phyloP scores from a whole-genome alignment of 2,113 vertebrate genomes.

The Euleptes europaea region DNA sequence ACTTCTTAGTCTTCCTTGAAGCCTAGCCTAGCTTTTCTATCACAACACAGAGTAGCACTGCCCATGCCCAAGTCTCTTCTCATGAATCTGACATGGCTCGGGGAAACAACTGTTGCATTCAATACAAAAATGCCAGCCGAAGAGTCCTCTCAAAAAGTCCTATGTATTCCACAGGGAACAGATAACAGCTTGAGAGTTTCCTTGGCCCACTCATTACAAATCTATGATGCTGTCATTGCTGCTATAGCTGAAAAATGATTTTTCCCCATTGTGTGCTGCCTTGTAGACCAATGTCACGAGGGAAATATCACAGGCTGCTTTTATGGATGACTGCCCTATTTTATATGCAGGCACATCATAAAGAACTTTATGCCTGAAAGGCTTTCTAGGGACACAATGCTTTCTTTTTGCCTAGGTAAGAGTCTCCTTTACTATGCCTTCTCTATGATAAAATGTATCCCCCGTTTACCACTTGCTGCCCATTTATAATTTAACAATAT shows the following conservation, averaged over 20 bases:
- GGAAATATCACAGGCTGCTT: slow-evolving; percentile 64
- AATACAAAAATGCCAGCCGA: slow-evolving; percentile 67
- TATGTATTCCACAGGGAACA: slow-evolving; percentile 55
- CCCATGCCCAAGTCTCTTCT: slow-evolving; percentile 32
- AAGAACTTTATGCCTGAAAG: slow-evolving; percentile 57
- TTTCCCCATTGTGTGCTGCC: slow-evolving; percentile 41
- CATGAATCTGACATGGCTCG: slow-evolving; percentile 47
- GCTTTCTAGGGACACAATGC: slow-evolving; percentile 36
- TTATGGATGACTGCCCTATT: slow-evolving; percentile 65
- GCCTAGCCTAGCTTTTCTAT: slow-evolving; percentile 44
- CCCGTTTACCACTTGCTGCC: slow-evolving; percentile 51
- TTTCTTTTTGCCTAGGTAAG: slow-evolving; percentile 35
- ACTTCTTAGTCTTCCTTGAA: slow-evolving; percentile 38
- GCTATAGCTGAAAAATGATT: slow-evolving; percentile 35
- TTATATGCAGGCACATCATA: slow-evolving; percentile 65
- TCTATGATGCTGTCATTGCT: slow-evolving; percentile 59
- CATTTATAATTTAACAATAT: slow-evolving; percentile 65
- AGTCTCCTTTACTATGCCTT: slow-evolving; percentile 53
- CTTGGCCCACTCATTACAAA: slow-evolving; percentile 48
- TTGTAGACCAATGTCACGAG: slow-evolving; percentile 62
- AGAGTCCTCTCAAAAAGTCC: slow-evolving; percentile 55
- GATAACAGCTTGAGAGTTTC: slow-evolving; percentile 52
- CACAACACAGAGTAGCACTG: slow-evolving; percentile 14
- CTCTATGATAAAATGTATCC: slow-evolving; percentile 29
- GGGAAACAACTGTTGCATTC: slow-evolving; percentile 56